Percentiles rank a stretch among this genome's conserved stretches.
These are phyloP conservation scores for Colistium nudipinnis DNA, from an alignment of 2,113 vertebrate species.

Conservation along the genomic window DNA sequence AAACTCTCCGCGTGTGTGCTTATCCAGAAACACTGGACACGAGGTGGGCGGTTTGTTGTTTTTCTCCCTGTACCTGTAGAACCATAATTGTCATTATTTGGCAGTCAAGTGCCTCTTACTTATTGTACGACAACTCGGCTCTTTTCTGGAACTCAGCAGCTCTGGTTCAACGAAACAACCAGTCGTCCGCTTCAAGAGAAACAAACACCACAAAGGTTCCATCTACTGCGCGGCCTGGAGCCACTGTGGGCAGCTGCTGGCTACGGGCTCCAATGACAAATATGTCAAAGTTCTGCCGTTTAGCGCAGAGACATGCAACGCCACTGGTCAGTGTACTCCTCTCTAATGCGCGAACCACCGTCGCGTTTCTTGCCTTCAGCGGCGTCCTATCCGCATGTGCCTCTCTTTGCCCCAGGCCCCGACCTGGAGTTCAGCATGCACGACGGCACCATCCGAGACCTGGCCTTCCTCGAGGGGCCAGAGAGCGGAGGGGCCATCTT, in stretches of 20 bases:
- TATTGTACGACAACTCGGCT: not conserved
- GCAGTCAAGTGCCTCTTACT: not conserved
- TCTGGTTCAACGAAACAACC: slow-evolving; percentile 86
- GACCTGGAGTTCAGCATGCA: slow-evolving; percentile 98
- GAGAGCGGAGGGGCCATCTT: slow-evolving; percentile 96
- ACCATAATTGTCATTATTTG: not conserved
- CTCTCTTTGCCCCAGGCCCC: slow-evolving; percentile 81
- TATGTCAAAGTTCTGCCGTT: slow-evolving; percentile 98
- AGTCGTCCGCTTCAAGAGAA: slow-evolving; percentile 94
- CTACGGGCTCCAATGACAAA: slow-evolving; percentile 98
- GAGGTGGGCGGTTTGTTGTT: no score
- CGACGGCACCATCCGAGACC: slow-evolving; percentile 96
- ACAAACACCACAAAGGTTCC: slow-evolving; percentile 99
- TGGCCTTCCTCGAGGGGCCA: slow-evolving; percentile 99
- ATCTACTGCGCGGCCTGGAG: slow-evolving; percentile 99
- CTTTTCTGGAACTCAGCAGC: slow-evolving; percentile 71
- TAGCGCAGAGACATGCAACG: slow-evolving; percentile 96
- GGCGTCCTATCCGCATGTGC: not conserved
- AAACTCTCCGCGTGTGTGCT: slow-evolving; percentile 95
- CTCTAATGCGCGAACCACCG: not conserved
- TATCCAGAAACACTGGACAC: slow-evolving; percentile 91
- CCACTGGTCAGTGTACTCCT: slow-evolving; percentile 85
- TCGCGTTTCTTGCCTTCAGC: not conserved
- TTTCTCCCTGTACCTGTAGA: no score
- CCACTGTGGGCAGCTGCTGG: slow-evolving; percentile 94